Conservation (phyloP, 2,888 invertebrate genomes). For the Chrysolina oricalcia region DNA sequence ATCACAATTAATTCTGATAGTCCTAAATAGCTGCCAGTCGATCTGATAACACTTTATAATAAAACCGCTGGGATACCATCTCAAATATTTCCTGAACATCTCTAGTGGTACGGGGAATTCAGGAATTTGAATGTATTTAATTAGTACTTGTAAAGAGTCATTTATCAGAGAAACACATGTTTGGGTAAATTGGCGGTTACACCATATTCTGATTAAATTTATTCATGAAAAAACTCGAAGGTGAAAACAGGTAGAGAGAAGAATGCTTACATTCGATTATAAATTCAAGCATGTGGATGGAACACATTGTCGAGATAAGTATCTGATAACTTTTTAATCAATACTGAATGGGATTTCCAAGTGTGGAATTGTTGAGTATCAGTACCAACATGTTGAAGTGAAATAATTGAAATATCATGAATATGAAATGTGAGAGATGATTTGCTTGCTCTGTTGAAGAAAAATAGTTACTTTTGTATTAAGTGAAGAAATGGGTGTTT, state of each 20-base stretch:
- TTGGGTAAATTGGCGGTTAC: conserved; percentile 38
- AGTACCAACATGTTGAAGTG: too few relatives aligned
- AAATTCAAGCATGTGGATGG: too few relatives aligned
- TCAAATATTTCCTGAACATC: conserved; percentile 19
- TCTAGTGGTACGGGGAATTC: conserved; percentile 22
- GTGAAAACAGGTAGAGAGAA: conserved; percentile 1
- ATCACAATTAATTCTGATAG: conserved; percentile 43
- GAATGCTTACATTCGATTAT: too few relatives aligned
- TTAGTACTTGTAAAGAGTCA: conserved; percentile 43
- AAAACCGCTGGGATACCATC: conserved; percentile 1
- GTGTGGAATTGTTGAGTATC: too few relatives aligned
- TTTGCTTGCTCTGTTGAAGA: too few relatives aligned
- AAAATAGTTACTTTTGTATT: too few relatives aligned
- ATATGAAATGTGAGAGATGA: too few relatives aligned
- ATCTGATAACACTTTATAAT: conserved; percentile 27
- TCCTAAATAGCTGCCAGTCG: conserved; percentile 16
- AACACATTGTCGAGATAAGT: too few relatives aligned
- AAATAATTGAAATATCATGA: too few relatives aligned
- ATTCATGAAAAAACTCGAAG: conserved; percentile 33
- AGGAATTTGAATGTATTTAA: conserved; percentile 32
- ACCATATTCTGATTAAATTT: conserved; percentile 38
- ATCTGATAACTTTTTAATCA: too few relatives aligned
- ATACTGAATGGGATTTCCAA: too few relatives aligned
- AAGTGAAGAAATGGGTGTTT: too few relatives aligned
- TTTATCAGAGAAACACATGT: conserved; percentile 49